phyloP scores from a whole-genome alignment of 2,888 invertebrate species.

The Prosopocoilus inquinatus region DNA sequence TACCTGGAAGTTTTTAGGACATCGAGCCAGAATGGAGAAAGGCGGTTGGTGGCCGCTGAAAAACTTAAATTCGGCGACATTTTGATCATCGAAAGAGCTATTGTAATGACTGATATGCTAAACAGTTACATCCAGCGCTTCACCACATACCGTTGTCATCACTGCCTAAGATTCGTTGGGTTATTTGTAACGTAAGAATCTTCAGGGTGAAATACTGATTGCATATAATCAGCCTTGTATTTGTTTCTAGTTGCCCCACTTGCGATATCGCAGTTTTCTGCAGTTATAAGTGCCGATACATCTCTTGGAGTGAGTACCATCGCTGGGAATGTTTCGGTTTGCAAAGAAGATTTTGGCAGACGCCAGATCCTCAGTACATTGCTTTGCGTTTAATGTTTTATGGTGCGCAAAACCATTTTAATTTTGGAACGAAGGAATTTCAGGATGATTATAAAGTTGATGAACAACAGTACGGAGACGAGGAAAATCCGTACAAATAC shows the following conservation, averaged over 20 bases:
- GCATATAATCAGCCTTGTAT: neutral
- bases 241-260: constrained; percentile 26
- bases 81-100: constrained; percentile 30
- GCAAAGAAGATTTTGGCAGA: constrained; percentile 34
- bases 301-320: constrained; percentile 30
- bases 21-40: constrained; percentile 16
- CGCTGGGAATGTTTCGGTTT: constrained; percentile 35
- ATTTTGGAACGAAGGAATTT: constrained; percentile 17
- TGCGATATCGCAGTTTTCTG: constrained; percentile 35
- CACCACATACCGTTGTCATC: constrained; percentile 31
- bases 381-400: constrained; percentile 34
- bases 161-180: constrained; percentile 27
- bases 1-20: no score
- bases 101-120: constrained; percentile 31
- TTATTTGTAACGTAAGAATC: constrained; percentile 29
- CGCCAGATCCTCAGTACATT: constrained; percentile 27
- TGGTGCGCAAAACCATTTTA: constrained; percentile 27
- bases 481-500: constrained; percentile 9
- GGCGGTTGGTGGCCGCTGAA: constrained; percentile 22
- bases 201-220: constrained; percentile 1
- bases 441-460: constrained; percentile 8
- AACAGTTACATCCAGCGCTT: constrained; percentile 14
- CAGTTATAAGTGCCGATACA: constrained; percentile 24
- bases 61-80: constrained; percentile 21
- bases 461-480: constrained; percentile 27